Evolutionary conservation across 2,888 invertebrate species (phyloP), one percentile per base, ranked within the genome.

Genomic region (Chaitophorus viminalis): DNA sequence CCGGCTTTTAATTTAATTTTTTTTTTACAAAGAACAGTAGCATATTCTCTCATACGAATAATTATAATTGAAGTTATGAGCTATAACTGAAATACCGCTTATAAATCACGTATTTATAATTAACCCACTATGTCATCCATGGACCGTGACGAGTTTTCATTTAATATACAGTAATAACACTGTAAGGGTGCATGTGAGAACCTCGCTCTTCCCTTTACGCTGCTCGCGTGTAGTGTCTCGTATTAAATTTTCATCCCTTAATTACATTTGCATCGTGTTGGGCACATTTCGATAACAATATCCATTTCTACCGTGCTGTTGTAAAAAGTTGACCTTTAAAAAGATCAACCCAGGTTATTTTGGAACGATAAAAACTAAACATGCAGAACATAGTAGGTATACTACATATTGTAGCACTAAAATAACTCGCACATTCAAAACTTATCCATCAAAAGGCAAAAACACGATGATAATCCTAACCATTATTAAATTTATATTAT

Each of bases 41-140:
- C 17, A 65, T 14, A 68, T 60, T 60, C 39, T 79, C 39, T 52
- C 72, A 17, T 52, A 1, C n/a, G 52, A 65, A 83, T 75, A 29
- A 82, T 75, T 60, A 65, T 76, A 76, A 46, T 65, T 68, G 65
- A 84, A 75, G 84, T 83, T 74, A 75, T 29, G 65, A 76, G 31
- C 84, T 31, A n/a, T n/a, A n/a, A 60, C 33, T 33, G 11, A 68
- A 65, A 76, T 36, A 14, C 33, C 6, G 72, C 60, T 60, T 81
- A 65, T 87, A 87, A 87, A 87, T 87, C 87, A 87, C 72, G 77
- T 81, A 60, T 87, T 87, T 81, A 81, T 87, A 87, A 87, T 87
- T 87, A 87, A 87, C 74, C 33, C 81, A 81, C 65, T 87, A 87
- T 81, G 75, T 87, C 87, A 87, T 87, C 87, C 87, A 31, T 74